A percentile compares a stretch with the other conserved stretches of the same genome.
Conservation (phyloP, 2,797 vertebrate genomes). For the Hemibagrus guttatus region DNA sequence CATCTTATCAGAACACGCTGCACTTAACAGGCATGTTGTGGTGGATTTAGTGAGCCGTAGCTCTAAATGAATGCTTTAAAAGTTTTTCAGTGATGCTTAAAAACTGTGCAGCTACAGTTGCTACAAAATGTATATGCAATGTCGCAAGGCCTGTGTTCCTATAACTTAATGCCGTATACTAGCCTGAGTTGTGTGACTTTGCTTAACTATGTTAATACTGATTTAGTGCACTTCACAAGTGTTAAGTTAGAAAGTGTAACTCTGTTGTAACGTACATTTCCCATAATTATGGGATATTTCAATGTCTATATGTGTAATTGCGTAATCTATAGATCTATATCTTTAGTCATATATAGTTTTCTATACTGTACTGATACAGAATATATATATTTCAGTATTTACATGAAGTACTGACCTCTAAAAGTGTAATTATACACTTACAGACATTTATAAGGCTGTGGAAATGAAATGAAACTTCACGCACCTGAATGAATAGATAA, state of each 20-base stretch:
- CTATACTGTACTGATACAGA: constrained; percentile 43
- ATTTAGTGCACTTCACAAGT: constrained; percentile 71
- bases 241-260: constrained; percentile 57
- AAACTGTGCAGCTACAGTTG: constrained; percentile 30
- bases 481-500: not conserved
- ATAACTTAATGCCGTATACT: constrained; percentile 39
- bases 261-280: constrained; percentile 52
- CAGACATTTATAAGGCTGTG: not conserved
- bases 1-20: not conserved
- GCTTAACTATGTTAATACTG: constrained; percentile 58
- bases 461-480: constrained; percentile 3
- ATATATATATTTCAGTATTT: constrained; percentile 37
- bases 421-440: constrained; percentile 13
- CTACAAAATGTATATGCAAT: constrained; percentile 50
- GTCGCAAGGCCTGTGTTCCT: constrained; percentile 35
- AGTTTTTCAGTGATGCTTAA: constrained; percentile 7
- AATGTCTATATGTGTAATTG: constrained; percentile 53
- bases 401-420: constrained; percentile 27
- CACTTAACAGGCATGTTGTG: not conserved
- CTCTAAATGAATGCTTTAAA: not conserved
- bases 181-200: constrained; percentile 61
- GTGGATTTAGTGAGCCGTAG: not conserved
- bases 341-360: constrained; percentile 42
- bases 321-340: constrained; percentile 51
- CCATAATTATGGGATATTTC: constrained; percentile 58